Evolutionary conservation across 2,888 invertebrate genomes (phyloP).

Genomic region (Spodoptera picta): DNA sequence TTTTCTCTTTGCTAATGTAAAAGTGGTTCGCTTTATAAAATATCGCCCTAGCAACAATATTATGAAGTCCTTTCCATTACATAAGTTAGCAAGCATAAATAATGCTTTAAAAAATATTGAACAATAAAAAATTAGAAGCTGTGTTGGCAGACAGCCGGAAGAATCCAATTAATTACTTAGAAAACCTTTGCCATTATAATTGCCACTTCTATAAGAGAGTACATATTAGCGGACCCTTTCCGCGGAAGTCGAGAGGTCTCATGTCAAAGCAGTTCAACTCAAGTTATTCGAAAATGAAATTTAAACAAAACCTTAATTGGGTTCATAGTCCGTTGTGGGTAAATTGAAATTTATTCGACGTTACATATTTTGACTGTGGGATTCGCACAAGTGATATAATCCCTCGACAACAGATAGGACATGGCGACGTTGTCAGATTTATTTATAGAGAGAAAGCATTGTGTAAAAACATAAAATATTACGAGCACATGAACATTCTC

Average conservation of each 20-base stretch:
- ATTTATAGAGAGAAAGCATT: conserved; percentile 11
- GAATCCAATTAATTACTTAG: conserved; percentile 32
- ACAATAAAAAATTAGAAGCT: conserved; percentile 21
- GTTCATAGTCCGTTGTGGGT: conserved; percentile 6
- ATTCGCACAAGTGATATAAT: conserved; percentile 24
- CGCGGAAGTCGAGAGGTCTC: conserved; percentile 15
- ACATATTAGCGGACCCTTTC: conserved; percentile 18
- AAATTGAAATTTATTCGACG: conserved; percentile 23
- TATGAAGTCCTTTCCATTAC: too few species aligned
- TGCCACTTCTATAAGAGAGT: conserved; percentile 13
- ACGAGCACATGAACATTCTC: conserved; percentile 15
- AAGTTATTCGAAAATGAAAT: conserved; percentile 29
- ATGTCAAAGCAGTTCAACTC: conserved; percentile 23
- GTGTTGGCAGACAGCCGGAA: conserved; percentile 8
- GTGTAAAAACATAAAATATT: conserved; percentile 28
- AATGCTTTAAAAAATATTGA: conserved; percentile 7
- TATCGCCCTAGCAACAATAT: too few species aligned
- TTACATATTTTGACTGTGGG: conserved; percentile 23
- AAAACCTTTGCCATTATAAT: conserved; percentile 33
- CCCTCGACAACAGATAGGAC: conserved; percentile 12
- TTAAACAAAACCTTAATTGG: conserved; percentile 16
- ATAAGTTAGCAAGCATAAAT: not conserved
- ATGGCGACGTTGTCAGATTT: conserved; percentile 12
- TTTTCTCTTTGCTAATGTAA: too few species aligned
- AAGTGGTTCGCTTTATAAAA: too few species aligned